A percentile compares a stretch with the other conserved stretches of the same genome.
phyloP scores from a whole-genome alignment of 2,888 invertebrate species.

The Drosophila atripex region DNA sequence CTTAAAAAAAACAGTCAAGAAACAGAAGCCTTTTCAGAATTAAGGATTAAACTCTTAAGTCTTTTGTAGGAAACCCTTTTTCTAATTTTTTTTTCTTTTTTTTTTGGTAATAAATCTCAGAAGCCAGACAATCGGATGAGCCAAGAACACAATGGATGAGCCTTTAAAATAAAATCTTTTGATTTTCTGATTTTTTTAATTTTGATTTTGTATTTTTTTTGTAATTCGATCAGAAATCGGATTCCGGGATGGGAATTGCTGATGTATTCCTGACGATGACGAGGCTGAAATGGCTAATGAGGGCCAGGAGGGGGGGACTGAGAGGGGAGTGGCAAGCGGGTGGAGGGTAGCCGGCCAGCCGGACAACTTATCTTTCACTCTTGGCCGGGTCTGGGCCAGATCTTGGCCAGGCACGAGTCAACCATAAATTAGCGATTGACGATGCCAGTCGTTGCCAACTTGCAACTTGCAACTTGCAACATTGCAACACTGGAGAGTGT shows the following conservation, averaged over 20 bases:
- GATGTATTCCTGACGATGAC: conserved; percentile 36
- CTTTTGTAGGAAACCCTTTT: conserved; percentile 5
- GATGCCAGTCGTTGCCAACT: conserved; percentile 16
- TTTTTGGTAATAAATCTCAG: neutral
- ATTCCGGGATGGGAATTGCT: conserved; percentile 7
- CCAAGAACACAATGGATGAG: conserved; percentile 11
- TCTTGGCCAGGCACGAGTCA: conserved; percentile 65
- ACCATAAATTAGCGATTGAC: conserved; percentile 70
- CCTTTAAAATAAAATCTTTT: neutral
- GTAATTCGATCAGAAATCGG: conserved; percentile 19
- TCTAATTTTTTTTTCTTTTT: neutral
- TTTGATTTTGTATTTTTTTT: too few species aligned
- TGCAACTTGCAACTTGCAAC: conserved; percentile 8
- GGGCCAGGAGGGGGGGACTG: neutral
- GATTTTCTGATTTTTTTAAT: neutral
- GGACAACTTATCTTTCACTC: conserved; percentile 4
- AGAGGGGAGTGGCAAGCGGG: too few species aligned
- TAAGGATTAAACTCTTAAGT: neutral
- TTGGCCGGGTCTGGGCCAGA: conserved; percentile 27
- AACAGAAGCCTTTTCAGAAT: neutral
- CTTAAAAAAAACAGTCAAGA: neutral
- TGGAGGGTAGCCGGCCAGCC: neutral
- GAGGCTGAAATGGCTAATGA: conserved; percentile 17
- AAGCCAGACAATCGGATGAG: conserved; percentile 11
- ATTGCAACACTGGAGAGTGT: neutral